These are phyloP conservation scores for Bombus affinis DNA, from an alignment of 1,140 invertebrate genomes.

Conservation along the genomic window DNA sequence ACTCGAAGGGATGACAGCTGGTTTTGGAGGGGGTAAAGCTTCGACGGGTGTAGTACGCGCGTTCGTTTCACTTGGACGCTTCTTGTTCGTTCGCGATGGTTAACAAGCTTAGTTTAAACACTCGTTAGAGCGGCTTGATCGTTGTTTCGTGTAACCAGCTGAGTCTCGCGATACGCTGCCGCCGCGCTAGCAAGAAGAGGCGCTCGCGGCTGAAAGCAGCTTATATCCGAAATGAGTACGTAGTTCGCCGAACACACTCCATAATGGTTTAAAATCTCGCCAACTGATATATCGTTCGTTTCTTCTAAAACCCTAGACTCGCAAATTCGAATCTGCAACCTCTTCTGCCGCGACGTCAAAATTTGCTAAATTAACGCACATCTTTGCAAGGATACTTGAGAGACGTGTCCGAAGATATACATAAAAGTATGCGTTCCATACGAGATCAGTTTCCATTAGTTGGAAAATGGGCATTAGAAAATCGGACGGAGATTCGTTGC, in stretches of 20 bases:
- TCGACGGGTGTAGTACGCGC: not conserved
- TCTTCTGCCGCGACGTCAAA: too few species aligned
- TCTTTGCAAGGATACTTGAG: not conserved
- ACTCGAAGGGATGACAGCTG: not conserved
- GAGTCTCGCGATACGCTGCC: not conserved
- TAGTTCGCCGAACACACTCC: slow-evolving; percentile 35
- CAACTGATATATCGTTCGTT: not conserved
- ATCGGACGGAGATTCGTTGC: slow-evolving; percentile 18
- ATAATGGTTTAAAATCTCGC: slow-evolving; percentile 25
- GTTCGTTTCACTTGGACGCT: slow-evolving; percentile 28
- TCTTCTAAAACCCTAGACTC: not conserved
- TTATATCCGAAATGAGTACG: slow-evolving; percentile 61
- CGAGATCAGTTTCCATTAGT: not conserved
- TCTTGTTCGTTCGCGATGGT: slow-evolving; percentile 53
- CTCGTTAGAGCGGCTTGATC: slow-evolving; percentile 69
- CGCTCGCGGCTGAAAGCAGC: slow-evolving; percentile 47
- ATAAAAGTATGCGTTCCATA: not conserved
- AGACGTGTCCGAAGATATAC: not conserved
- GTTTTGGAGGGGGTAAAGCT: not conserved
- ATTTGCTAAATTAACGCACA: too few species aligned
- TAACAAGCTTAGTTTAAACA: slow-evolving; percentile 74
- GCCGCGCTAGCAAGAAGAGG: not conserved
- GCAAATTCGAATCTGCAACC: not conserved
- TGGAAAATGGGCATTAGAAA: not conserved
- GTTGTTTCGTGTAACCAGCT: slow-evolving; percentile 60